A percentile compares a stretch with the other conserved stretches of the same genome.
Conservation (phyloP, 2,888 invertebrate species). For the Sussaba pulchella region DNA sequence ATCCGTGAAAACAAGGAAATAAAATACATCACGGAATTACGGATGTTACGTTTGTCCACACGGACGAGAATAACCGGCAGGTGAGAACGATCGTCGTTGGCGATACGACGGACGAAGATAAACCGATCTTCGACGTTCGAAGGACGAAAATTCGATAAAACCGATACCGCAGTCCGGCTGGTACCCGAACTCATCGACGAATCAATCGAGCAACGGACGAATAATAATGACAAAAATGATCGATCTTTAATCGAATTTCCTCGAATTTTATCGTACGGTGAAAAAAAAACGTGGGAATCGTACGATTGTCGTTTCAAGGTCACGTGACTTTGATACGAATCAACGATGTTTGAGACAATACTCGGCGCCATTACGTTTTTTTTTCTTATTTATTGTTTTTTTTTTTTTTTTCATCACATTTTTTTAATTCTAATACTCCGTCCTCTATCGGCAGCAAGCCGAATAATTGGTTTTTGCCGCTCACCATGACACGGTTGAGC, state of each 20-base stretch:
- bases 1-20: background rate
- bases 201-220: constrained; percentile 30
- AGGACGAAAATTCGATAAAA: background rate
- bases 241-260: background rate
- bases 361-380: constrained; percentile 5
- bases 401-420: too few species aligned
- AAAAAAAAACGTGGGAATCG: constrained; percentile 7
- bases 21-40: constrained; percentile 12
- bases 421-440: constrained; percentile 27
- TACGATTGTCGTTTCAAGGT: background rate
- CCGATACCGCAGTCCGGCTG: constrained; percentile 15
- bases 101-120: constrained; percentile 4
- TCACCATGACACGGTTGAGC: background rate
- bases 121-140: background rate
- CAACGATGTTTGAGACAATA: constrained; percentile 38
- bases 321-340: background rate
- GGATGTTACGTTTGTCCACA: constrained; percentile 15
- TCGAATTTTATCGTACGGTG: background rate
- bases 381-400: too few species aligned
- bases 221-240: background rate
- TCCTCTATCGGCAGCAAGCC: constrained; percentile 43
- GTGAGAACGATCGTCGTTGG: constrained; percentile 4
- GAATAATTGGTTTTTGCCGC: constrained; percentile 8
- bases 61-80: constrained; percentile 8
- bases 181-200: constrained; percentile 26